phyloP scores from a whole-genome alignment of 92 coral and sea anemone species.

The Pocillopora meandrina region DNA sequence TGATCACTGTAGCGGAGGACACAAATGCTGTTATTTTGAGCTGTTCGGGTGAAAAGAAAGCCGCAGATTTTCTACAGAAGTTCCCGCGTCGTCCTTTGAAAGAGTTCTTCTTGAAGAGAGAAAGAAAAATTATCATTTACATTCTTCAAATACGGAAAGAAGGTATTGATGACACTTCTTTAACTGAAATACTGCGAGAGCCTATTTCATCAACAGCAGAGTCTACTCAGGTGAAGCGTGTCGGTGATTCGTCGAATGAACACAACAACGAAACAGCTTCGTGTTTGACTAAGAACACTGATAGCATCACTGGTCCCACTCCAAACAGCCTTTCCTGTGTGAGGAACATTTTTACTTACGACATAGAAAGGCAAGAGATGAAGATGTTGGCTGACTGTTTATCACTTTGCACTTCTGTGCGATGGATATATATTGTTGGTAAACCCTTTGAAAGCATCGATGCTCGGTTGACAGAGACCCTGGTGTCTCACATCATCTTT shows the following conservation, averaged over 20 bases:
- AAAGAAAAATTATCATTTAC: neutral
- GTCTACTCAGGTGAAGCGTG: neutral
- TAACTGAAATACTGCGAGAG: constrained; percentile 5
- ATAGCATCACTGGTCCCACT: neutral
- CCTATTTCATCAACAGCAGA: neutral
- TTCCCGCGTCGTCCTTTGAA: neutral
- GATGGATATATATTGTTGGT: neutral
- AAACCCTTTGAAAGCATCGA: neutral
- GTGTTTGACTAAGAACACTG: neutral
- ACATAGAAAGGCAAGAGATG: neutral
- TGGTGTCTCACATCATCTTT: neutral
- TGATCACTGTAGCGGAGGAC: constrained; percentile 1
- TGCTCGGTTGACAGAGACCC: neutral
- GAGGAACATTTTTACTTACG: neutral
- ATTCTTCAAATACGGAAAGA: neutral
- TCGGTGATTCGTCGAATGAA: neutral
- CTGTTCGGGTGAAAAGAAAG: constrained; percentile 7
- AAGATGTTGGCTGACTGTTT: neutral
- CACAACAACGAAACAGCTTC: neutral
- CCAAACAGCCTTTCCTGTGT: neutral
- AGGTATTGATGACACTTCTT: neutral
- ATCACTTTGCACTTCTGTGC: neutral
- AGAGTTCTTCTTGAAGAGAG: neutral
- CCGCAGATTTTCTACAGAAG: neutral
- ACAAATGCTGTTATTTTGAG: neutral